These are phyloP conservation scores for Forbesichthys papilliferus DNA, from an alignment of 2,113 vertebrate species.

Conservation along the genomic window DNA sequence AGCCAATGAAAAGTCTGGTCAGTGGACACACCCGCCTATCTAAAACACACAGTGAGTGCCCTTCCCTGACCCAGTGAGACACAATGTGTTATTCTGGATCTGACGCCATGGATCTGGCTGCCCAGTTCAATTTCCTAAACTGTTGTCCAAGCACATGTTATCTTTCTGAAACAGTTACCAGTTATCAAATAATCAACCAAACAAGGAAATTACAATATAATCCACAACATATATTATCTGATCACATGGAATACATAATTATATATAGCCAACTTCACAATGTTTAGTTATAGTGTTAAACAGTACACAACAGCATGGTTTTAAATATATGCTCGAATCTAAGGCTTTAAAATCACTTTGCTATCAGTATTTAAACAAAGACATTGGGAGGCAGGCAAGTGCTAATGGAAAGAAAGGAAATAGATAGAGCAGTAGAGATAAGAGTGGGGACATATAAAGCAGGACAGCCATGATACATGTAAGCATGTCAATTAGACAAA, in stretches of 20 bases:
- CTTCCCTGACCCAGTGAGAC: neutral
- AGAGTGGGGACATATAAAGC: conserved; percentile 12
- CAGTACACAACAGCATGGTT: neutral
- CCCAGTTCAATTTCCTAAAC: conserved; percentile 5
- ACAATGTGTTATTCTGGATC: conserved; percentile 13
- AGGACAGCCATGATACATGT: neutral
- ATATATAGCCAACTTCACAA: no score
- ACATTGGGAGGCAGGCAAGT: neutral
- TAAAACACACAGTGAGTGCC: neutral
- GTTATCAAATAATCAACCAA: neutral
- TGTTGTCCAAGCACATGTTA: conserved; percentile 9
- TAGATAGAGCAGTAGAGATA: conserved; percentile 3
- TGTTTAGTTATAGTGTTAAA: no score
- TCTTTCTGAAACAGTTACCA: conserved; percentile 10
- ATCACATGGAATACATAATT: no score
- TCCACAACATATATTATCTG: no score
- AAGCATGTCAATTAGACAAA: no score
- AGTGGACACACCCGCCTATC: conserved; percentile 54
- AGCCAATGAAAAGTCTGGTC: conserved; percentile 57
- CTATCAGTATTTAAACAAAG: no score
- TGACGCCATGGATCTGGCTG: conserved; percentile 29
- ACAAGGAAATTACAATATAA: neutral
- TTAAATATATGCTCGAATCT: neutral
- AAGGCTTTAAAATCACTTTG: no score
- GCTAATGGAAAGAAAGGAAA: conserved; percentile 15